Conservation (phyloP, 2,888 invertebrate genomes). For the Agrochola macilenta region DNA sequence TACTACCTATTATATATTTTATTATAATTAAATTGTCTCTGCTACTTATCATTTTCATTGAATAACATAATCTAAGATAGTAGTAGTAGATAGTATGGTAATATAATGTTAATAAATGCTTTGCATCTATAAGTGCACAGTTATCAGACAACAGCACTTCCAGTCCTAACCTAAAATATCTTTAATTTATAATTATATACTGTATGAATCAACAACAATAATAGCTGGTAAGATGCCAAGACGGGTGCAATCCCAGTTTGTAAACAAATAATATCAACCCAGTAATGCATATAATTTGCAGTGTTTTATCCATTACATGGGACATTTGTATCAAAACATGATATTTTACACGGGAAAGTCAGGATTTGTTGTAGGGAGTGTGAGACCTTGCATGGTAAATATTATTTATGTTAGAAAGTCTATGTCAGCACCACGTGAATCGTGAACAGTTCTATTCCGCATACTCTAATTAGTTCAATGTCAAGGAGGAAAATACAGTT, state of each 20-base stretch:
- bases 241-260: constrained; percentile 21
- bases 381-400: not conserved
- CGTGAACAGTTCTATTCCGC: constrained; percentile 53
- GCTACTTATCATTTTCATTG: not conserved
- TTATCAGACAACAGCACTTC: constrained; percentile 28
- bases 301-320: not conserved
- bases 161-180: constrained; percentile 47
- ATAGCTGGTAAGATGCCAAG: constrained; percentile 39
- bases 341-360: not conserved
- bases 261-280: constrained; percentile 52
- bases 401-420: constrained; percentile 25
- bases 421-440: constrained; percentile 71
- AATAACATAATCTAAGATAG: not conserved
- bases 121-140: not conserved
- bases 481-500: constrained; percentile 72
- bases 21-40: not conserved
- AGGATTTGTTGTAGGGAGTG: not conserved
- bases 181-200: constrained; percentile 30
- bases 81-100: not conserved
- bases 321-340: not conserved
- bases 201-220: not conserved
- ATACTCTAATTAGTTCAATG: constrained; percentile 78
- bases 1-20: not conserved
- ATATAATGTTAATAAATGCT: constrained; percentile 26
- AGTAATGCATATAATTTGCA: not conserved